Conservation (phyloP, 2,797 vertebrate species). For the Poecilia velifera region DNA sequence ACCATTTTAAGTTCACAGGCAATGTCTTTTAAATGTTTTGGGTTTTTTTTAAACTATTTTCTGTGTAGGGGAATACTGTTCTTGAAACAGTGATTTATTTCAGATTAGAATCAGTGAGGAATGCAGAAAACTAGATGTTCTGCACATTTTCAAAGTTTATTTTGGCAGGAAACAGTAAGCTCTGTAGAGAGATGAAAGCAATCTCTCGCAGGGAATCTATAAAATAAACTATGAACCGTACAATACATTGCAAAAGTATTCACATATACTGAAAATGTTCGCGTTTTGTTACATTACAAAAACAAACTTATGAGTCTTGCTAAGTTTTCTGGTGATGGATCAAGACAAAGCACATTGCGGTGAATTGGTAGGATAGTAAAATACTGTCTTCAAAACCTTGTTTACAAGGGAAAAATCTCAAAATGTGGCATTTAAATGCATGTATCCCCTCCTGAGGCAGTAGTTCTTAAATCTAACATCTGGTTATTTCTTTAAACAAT, state of each 20-base stretch:
- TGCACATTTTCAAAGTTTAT: conserved; percentile 28
- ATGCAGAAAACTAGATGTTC: background rate
- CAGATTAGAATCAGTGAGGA: background rate
- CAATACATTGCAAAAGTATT: background rate
- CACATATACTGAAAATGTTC: background rate
- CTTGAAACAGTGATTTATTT: background rate
- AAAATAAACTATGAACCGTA: background rate
- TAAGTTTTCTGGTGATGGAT: background rate
- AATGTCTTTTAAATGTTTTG: conserved; percentile 1
- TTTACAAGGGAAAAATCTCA: background rate
- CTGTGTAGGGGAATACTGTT: background rate
- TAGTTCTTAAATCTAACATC: background rate
- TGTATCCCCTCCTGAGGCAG: background rate
- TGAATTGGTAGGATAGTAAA: background rate
- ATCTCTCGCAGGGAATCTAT: background rate
- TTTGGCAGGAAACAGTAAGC: conserved; percentile 42
- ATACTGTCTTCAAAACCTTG: background rate
- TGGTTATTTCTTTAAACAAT: background rate
- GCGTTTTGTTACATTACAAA: background rate
- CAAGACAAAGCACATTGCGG: background rate
- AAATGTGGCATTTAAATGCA: background rate
- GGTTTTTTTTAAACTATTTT: background rate
- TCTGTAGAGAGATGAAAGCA: conserved; percentile 19
- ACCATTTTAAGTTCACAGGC: background rate
- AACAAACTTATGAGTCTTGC: background rate